phyloP scores from a whole-genome alignment of 2,113 vertebrate genomes.

The Cranoglanis bouderius region DNA sequence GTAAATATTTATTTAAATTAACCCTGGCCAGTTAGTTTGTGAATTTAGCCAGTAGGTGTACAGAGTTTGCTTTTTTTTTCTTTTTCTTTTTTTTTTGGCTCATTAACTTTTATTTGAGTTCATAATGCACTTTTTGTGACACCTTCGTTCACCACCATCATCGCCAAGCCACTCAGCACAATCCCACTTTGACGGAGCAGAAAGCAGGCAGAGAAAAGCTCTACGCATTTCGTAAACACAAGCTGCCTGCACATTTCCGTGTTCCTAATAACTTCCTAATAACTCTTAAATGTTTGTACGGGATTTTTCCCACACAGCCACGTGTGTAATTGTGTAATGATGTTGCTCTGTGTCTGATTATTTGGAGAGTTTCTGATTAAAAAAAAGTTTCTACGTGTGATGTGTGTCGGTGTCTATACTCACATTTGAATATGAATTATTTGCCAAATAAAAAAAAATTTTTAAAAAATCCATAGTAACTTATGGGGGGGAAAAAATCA shows the following conservation, averaged over 20 bases:
- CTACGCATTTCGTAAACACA: not conserved
- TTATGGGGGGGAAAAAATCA: not conserved
- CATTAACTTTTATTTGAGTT: not conserved
- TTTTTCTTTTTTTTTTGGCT: not conserved
- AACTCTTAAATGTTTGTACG: slow-evolving; percentile 1
- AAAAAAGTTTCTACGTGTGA: slow-evolving; percentile 22
- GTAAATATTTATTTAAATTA: not conserved
- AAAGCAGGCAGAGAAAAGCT: not conserved
- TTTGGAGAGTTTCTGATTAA: slow-evolving; percentile 36
- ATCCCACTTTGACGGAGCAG: not conserved
- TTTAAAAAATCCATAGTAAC: not conserved
- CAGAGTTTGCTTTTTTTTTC: not conserved
- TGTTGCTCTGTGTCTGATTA: not conserved
- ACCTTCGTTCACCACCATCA: not conserved
- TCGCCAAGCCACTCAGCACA: not conserved
- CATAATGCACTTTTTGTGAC: not conserved
- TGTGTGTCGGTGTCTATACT: not conserved
- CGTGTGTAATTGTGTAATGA: not conserved
- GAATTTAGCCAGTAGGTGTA: not conserved
- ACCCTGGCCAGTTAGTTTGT: not conserved
- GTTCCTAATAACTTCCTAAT: not conserved
- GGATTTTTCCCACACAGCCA: slow-evolving; percentile 3
- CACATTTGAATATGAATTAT: not conserved
- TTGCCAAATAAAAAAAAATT: not conserved
- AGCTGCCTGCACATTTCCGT: not conserved